Evolutionary conservation across 2,113 vertebrate species (phyloP).

Genomic region (Megatriorchis doriae): DNA sequence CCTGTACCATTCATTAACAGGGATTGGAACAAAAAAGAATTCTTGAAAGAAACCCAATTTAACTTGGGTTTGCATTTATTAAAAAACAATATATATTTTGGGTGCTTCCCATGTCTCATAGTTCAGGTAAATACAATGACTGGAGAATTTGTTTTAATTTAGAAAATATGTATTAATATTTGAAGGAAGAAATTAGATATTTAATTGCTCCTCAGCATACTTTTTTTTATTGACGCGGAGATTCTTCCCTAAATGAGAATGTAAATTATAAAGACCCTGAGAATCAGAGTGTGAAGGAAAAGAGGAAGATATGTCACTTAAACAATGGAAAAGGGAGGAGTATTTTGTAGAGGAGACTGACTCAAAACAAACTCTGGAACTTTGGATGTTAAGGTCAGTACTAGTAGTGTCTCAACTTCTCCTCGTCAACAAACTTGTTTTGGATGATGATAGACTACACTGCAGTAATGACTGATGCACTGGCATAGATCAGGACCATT

Average conservation of each 20-base stretch:
- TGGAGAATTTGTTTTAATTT: background rate
- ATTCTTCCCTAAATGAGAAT: background rate
- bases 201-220: background rate
- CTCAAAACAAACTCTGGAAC: background rate
- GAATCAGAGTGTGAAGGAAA: background rate
- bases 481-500: background rate
- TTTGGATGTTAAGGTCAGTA: background rate
- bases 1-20: background rate
- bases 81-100: background rate
- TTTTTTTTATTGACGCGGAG: background rate
- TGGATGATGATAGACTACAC: background rate
- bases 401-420: background rate
- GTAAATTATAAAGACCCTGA: background rate
- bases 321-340: background rate
- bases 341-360: background rate
- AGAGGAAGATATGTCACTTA: background rate
- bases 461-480: background rate
- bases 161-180: background rate
- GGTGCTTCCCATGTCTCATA: rapidly evolving
- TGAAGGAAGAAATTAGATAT: background rate
- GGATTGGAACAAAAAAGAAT: background rate
- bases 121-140: background rate
- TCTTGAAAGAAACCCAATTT: background rate
- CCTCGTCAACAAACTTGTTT: background rate
- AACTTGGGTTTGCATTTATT: background rate